Conservation (phyloP, 2,888 invertebrate genomes). For the Stegana nigrithorax region DNA sequence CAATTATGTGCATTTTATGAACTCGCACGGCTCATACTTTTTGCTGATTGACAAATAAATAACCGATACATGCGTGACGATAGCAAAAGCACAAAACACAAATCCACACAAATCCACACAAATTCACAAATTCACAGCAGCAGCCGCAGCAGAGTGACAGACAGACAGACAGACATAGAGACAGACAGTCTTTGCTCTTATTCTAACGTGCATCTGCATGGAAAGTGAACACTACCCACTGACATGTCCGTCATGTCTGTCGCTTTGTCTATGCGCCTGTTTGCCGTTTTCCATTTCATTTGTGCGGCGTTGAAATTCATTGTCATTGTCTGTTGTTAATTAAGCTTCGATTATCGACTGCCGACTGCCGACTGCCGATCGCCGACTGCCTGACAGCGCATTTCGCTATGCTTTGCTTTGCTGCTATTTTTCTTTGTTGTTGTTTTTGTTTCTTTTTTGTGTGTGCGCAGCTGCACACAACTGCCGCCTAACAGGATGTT, state of each 20-base stretch:
- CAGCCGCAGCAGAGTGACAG: no score
- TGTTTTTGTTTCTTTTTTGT: not conserved
- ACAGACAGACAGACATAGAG: no score
- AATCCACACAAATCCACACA: not conserved
- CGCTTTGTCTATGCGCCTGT: slow-evolving; percentile 27
- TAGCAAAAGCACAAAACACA: slow-evolving; percentile 25
- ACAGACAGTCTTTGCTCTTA: not conserved
- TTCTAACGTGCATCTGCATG: slow-evolving; percentile 51
- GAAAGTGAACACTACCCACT: slow-evolving; percentile 45
- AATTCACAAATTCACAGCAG: not conserved
- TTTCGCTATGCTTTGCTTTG: no score
- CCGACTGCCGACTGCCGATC: not conserved
- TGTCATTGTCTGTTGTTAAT: slow-evolving; percentile 40
- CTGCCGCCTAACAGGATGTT: not conserved
- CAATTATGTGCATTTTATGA: slow-evolving; percentile 59
- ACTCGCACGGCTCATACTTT: slow-evolving; percentile 50
- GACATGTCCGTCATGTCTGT: not conserved
- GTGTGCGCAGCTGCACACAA: not conserved
- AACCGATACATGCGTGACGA: slow-evolving; percentile 56
- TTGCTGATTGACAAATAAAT: slow-evolving; percentile 58
- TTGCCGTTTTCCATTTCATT: slow-evolving; percentile 52
- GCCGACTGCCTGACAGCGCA: not conserved
- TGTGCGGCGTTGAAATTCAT: slow-evolving; percentile 17
- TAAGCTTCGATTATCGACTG: slow-evolving; percentile 8
- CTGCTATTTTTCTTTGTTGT: not conserved